Percentiles rank a stretch among this genome's conserved stretches.
phyloP scores from a whole-genome alignment of 2,113 vertebrate genomes.

The Ochotona curzoniae region DNA sequence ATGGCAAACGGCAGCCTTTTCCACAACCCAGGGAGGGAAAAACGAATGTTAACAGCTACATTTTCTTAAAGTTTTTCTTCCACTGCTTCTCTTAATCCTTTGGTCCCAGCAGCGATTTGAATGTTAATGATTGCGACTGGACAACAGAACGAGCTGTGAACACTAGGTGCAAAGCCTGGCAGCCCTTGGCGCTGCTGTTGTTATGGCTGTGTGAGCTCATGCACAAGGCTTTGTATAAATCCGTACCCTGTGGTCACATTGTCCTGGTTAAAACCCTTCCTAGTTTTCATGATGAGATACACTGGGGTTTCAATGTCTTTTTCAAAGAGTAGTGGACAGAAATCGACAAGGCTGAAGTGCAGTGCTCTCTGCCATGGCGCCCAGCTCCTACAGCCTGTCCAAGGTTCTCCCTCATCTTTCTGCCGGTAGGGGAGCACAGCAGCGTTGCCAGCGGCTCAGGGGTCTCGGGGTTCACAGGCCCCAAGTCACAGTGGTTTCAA shows the following conservation, averaged over 20 bases:
- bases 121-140: neutral
- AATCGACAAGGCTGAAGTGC: neutral
- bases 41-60: neutral
- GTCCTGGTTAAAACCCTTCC: neutral
- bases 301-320: neutral
- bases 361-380: neutral
- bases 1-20: neutral
- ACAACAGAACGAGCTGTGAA: neutral
- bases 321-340: neutral
- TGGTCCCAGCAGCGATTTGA: neutral
- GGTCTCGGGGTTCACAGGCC: no score
- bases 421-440: no score
- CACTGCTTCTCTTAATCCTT: neutral
- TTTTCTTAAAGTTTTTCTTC: neutral
- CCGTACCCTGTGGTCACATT: neutral
- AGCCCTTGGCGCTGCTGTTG: neutral
- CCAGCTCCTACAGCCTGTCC: neutral
- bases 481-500: neutral
- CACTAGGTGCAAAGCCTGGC: neutral
- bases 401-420: neutral
- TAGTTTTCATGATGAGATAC: neutral
- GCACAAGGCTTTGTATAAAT: neutral
- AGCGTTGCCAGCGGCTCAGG: neutral
- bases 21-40: neutral
- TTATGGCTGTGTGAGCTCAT: neutral